These are phyloP conservation scores for Drosophila acutilabella DNA, from an alignment of 2,888 invertebrate species.

Conservation along the genomic window DNA sequence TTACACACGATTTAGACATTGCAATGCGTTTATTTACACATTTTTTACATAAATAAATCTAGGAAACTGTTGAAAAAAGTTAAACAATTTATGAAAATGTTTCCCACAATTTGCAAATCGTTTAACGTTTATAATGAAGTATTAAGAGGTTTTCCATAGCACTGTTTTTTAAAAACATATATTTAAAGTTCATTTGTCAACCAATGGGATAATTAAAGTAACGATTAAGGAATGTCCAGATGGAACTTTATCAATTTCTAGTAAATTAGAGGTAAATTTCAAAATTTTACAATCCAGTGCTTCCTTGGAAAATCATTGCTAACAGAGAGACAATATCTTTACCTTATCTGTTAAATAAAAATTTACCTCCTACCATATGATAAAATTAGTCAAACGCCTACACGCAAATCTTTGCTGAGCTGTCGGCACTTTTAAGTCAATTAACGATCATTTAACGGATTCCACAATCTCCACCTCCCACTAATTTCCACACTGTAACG, in stretches of 20 bases:
- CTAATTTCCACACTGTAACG: slow-evolving; percentile 45
- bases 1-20: slow-evolving; percentile 21
- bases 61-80: neutral
- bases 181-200: too few relatives aligned
- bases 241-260: too few relatives aligned
- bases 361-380: neutral
- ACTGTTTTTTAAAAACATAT: too few relatives aligned
- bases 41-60: neutral
- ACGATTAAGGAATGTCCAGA: too few relatives aligned
- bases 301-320: too few relatives aligned
- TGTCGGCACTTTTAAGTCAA: slow-evolving; percentile 53
- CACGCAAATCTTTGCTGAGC: neutral
- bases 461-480: slow-evolving; percentile 29
- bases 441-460: slow-evolving; percentile 41
- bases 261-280: too few relatives aligned
- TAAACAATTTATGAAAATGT: neutral
- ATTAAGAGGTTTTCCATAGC: too few relatives aligned
- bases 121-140: too few relatives aligned
- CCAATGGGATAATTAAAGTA: too few relatives aligned
- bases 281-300: too few relatives aligned
- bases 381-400: neutral
- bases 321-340: neutral
- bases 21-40: slow-evolving; percentile 9
- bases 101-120: too few relatives aligned
- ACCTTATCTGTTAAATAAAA: neutral